phyloP scores from a whole-genome alignment of 1,140 invertebrate species.

The Penaeus japonicus region DNA sequence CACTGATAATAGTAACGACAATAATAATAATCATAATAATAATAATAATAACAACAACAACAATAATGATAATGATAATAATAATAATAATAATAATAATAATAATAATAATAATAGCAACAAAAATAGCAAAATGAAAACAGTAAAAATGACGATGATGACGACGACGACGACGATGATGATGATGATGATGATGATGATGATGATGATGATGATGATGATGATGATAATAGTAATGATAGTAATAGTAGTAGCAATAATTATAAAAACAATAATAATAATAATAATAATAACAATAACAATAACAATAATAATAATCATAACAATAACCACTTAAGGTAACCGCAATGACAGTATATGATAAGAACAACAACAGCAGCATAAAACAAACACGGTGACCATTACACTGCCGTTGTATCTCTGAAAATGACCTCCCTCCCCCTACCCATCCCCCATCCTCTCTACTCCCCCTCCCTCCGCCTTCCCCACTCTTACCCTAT shows the following conservation, averaged over 20 bases:
- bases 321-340: background rate
- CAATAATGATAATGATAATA: conserved; percentile 19
- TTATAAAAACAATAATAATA: conserved; percentile 25
- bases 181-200: background rate
- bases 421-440: too few relatives aligned
- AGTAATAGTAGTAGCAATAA: conserved; percentile 18
- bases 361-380: too few relatives aligned
- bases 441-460: too few relatives aligned
- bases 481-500: too few relatives aligned
- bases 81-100: conserved; percentile 27
- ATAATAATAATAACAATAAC: background rate
- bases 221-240: background rate
- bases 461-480: too few relatives aligned
- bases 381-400: too few relatives aligned
- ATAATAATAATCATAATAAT: background rate
- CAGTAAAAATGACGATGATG: background rate
- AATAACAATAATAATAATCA: background rate
- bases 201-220: background rate
- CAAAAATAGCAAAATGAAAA: background rate
- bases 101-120: conserved; percentile 8
- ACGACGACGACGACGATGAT: background rate
- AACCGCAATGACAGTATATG: background rate
- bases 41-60: background rate
- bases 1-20: background rate
- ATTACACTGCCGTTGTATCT: too few relatives aligned